Base-by-base conservation (phyloP, 2,113 vertebrate species). In the Cephalopterus ornatus region DNA sequence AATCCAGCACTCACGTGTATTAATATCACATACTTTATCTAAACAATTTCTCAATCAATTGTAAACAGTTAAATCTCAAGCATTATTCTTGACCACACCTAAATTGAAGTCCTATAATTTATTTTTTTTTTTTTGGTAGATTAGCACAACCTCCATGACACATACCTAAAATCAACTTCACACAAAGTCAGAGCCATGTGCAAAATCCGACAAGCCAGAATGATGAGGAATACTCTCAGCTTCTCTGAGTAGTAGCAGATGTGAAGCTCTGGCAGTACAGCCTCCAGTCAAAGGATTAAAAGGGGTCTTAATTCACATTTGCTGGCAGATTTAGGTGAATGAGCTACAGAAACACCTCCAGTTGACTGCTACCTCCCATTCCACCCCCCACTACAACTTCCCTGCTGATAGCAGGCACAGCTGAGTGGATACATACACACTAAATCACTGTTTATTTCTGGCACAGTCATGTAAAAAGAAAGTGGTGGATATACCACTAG, bases 241-340 rank as follows among this genome's bases (percentile, higher is more conserved):
- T 78, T 82, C 85, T 65, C 37, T 87, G 77, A 91, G 81, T 91
- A 61, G 33, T 58, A 95, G 80, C 91, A 96, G 87, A 92, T 94
- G 91, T 73, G 58, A 72, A 89, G 41, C 14, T 41, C 89, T 79
- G 41, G 62, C 76, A 70, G 47, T 27, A 61, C n/a, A 84, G 37
- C 32, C 71, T 74, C 61, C 87, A 91, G 73, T 41, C 30, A 85
- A 72, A 85, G 65, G 59, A 83, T 66, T 96, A 55, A 66, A 95
- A 94, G 20, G 20, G 37, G 8, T 62, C 79, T 90, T 93, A 93
- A 92, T 58, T 83, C 75, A 79, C 59, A 61, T 52, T 80, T 77
- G 23, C 75, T 86, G 71, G 83, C 72, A 93, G 91, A 93, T 84
- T 88, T 82, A 95, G 72, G 63, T 56, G 75, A 79, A 14, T 24